These are phyloP conservation scores for Atrina japonica DNA, from an alignment of 2,888 invertebrate genomes.

Conservation along the genomic window DNA sequence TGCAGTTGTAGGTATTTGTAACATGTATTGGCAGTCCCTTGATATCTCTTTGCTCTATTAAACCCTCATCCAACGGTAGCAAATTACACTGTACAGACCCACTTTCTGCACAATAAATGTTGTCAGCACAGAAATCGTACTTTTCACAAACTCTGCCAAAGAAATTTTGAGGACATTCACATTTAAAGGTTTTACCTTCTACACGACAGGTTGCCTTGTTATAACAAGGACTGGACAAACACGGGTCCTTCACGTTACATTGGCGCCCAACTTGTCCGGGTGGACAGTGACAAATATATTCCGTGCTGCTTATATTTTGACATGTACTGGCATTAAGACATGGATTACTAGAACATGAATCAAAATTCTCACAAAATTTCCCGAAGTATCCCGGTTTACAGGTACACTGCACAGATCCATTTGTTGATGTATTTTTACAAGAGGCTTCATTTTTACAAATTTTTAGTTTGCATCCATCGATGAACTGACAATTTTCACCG, in stretches of 20 bases:
- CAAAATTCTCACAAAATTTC: conserved; percentile 58
- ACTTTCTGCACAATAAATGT: conserved; percentile 32
- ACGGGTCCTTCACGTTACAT: conserved; percentile 63
- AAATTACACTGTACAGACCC: conserved; percentile 29
- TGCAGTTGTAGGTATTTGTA: conserved; percentile 50
- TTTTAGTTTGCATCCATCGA: conserved; percentile 65
- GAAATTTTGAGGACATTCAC: conserved; percentile 50
- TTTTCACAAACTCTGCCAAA: conserved; percentile 52
- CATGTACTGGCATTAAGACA: conserved; percentile 70
- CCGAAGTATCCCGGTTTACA: conserved; percentile 64
- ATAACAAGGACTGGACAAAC: conserved; percentile 56
- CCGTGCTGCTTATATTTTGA: conserved; percentile 40
- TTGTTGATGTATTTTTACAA: conserved; percentile 58
- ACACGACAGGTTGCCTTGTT: conserved; percentile 47
- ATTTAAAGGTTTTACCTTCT: conserved; percentile 40
- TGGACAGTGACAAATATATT: conserved; percentile 60
- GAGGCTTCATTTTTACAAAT: conserved; percentile 67
- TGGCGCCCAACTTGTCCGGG: conserved; percentile 50
- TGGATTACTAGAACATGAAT: conserved; percentile 59
- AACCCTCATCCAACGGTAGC: neutral
- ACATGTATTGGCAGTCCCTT: conserved; percentile 42
- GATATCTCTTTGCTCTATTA: conserved; percentile 28
- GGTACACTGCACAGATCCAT: conserved; percentile 51
- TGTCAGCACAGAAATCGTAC: conserved; percentile 27
- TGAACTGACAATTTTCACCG: conserved; percentile 67